Evolutionary conservation across 2,888 invertebrate genomes (phyloP), one percentile per base, ranked within the genome.

Genomic region (Craniophora ligustri): DNA sequence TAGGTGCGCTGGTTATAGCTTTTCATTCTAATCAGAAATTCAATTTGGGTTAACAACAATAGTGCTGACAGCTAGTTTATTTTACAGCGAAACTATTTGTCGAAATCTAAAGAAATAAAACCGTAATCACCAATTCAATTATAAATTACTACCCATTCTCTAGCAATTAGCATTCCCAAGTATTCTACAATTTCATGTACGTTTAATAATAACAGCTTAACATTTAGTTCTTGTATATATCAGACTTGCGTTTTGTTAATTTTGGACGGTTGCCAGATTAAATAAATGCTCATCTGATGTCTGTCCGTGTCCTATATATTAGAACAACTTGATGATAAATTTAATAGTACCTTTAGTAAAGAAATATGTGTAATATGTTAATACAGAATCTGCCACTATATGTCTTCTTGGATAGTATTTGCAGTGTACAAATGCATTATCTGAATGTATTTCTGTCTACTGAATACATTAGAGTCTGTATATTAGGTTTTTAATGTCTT

Each of bases 261-360:
- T 31, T 68, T 77, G 79, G 78, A 67, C 16, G 4, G 18, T 19
- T 31, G 76, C 79, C 79, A 78, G 42, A 51, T 41, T 31, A 31
- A 34, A 53, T 26, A 45, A 55, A 34, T 21, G 32, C 23, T 28
- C n/a, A 16, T 15, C 11, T 21, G 38, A 35, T 56, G 55, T 39
- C 30, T 53, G n/a, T n/a, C 26, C 5, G 34, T 30, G 32, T n/a
- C 40, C 31, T 53, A 47, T 45, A 34, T 48, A 18, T 57, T 55
- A 41, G 11, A 51, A 21, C 5, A 44, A 6, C 7, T 10, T 38
- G 36, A 38, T 54, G 19, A 55, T 30, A 40, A 40, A 44, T 13
- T 48, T 39, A 8, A 19, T 35, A 42, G 23, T 39, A 44, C 38
- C 13, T n/a, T n/a, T n/a, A n/a, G n/a, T n/a, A n/a, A n/a, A n/a